A percentile compares a stretch with the other conserved stretches of the same genome.
phyloP scores from a whole-genome alignment of 1,140 invertebrate species.

The Drosophila parvula region DNA sequence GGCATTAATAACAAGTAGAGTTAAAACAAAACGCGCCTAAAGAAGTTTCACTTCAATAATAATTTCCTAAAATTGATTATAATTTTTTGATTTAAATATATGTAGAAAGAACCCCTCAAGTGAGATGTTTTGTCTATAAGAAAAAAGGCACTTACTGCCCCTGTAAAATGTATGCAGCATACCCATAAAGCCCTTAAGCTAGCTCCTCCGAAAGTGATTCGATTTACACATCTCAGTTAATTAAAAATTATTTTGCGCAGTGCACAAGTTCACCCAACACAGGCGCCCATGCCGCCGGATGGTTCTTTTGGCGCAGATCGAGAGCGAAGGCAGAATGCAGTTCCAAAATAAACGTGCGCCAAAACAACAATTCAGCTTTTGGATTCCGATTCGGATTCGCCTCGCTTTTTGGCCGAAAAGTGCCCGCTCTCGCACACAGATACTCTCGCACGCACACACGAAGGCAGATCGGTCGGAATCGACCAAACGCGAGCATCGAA shows the following conservation, averaged over 20 bases:
- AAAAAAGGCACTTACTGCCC: background rate
- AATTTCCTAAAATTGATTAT: no score
- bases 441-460: slow-evolving; percentile 48
- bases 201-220: background rate
- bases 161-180: background rate
- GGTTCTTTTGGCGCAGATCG: slow-evolving; percentile 44
- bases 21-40: no score
- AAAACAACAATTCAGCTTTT: slow-evolving; percentile 31
- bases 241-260: background rate
- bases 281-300: slow-evolving; percentile 3
- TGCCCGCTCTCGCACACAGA: slow-evolving; percentile 52
- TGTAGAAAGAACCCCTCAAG: no score
- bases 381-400: slow-evolving; percentile 12
- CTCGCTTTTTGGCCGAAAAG: slow-evolving; percentile 63
- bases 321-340: slow-evolving; percentile 60
- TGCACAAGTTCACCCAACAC: slow-evolving; percentile 20
- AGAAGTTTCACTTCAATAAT: no score
- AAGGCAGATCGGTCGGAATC: slow-evolving; percentile 59
- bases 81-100: no score
- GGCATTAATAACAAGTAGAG: no score
- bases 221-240: background rate
- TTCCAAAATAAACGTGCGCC: slow-evolving; percentile 60
- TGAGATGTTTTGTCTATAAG: no score
- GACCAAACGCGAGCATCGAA: slow-evolving; percentile 80
- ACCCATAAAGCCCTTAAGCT: background rate